Evolutionary conservation across 2,888 invertebrate species (phyloP).

Genomic region (Strigamia transsilvanica): DNA sequence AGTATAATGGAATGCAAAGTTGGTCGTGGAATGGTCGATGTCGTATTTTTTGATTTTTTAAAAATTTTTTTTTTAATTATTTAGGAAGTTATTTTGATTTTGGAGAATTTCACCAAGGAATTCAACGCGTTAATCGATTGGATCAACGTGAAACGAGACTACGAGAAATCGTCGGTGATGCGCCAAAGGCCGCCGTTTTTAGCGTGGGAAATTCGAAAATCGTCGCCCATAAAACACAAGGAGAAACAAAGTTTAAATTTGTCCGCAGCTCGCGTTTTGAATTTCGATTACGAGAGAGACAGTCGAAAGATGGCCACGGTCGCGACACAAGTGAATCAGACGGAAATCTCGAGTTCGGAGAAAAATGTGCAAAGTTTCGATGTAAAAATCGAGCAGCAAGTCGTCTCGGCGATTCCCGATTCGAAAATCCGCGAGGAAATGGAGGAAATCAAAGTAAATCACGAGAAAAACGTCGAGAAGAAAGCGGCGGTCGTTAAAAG

Average conservation of each 20-base stretch:
- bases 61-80: not conserved
- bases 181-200: conserved; percentile 77
- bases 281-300: conserved; percentile 48
- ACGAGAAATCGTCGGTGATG: conserved; percentile 80
- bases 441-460: not conserved
- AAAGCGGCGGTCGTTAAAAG: not conserved
- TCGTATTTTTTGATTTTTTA: not conserved
- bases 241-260: conserved; percentile 59
- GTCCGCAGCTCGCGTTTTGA: conserved; percentile 64
- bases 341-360: not conserved
- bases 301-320: not conserved
- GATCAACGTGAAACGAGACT: conserved; percentile 92
- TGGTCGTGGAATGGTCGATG: conserved; percentile 52
- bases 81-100: conserved; percentile 90
- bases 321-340: not conserved
- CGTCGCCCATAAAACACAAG: conserved; percentile 71
- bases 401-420: not conserved
- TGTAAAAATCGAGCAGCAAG: not conserved
- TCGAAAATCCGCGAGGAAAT: not conserved
- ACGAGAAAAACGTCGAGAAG: not conserved
- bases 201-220: conserved; percentile 95
- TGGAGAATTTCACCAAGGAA: conserved; percentile 93
- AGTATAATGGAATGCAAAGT: conserved; percentile 86
- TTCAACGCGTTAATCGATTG: conserved; percentile 93
- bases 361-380: not conserved